A percentile compares a stretch with the other conserved stretches of the same genome.
Conservation (phyloP, 2,113 vertebrate genomes). For the Anser brachyrhynchus region DNA sequence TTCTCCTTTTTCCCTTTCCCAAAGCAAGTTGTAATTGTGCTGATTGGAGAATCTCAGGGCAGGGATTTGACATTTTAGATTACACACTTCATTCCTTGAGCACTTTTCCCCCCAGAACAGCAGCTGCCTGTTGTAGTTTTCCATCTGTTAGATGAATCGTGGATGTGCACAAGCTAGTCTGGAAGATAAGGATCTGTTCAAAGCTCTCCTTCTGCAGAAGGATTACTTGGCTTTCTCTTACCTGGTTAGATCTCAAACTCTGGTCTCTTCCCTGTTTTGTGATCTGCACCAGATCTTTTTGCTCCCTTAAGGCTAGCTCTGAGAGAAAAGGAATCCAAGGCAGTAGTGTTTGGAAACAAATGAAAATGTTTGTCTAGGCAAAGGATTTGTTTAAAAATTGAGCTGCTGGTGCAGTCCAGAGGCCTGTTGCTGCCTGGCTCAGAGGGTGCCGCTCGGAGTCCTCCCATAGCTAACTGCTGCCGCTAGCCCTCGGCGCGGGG, state of each 20-base stretch:
- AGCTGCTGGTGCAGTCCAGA: constrained; percentile 18
- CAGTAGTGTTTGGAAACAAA: constrained; percentile 9
- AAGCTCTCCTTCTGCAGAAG: constrained; percentile 8
- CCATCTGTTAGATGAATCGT: neutral
- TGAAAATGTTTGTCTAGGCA: neutral
- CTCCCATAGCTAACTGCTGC: constrained; percentile 52
- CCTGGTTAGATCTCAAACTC: neutral
- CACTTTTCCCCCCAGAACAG: constrained; percentile 10
- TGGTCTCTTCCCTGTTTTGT: neutral
- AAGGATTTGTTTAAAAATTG: neutral
- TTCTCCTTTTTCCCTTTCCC: constrained; percentile 9
- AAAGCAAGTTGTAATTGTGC: constrained; percentile 23
- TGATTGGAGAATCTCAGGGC: constrained; percentile 17
- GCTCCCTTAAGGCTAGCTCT: neutral
- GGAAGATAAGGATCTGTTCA: neutral
- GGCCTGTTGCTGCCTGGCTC: constrained; percentile 46
- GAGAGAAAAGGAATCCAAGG: constrained; percentile 4
- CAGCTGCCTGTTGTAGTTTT: constrained; percentile 27
- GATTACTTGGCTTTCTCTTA: constrained; percentile 6
- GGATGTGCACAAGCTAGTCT: neutral
- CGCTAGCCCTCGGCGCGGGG: constrained; percentile 13
- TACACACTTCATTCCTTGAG: constrained; percentile 37
- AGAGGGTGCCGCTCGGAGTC: constrained; percentile 64
- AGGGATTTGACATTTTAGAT: constrained; percentile 43
- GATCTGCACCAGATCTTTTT: neutral